A percentile compares a stretch with the other conserved stretches of the same genome.
phyloP scores from a whole-genome alignment of 2,113 vertebrate genomes.

The Zapus hudsonius region DNA sequence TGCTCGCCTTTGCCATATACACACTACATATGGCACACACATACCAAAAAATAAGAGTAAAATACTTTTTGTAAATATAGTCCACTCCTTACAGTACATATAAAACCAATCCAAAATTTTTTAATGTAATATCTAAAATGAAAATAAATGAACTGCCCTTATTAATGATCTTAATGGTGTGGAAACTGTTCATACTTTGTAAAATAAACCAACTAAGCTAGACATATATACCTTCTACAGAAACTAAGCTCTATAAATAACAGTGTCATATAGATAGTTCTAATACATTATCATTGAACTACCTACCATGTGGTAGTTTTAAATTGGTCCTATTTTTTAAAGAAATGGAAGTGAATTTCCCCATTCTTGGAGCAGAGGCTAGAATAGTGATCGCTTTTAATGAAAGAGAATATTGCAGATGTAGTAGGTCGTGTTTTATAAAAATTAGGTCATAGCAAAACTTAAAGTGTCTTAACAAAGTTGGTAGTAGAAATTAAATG shows the following conservation, averaged over 20 bases:
- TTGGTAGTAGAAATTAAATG: not conserved
- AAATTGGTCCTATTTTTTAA: not conserved
- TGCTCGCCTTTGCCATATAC: too few species aligned
- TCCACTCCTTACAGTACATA: not conserved
- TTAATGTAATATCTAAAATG: slow-evolving; percentile 25
- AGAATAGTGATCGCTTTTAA: not conserved
- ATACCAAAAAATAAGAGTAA: slow-evolving; percentile 13
- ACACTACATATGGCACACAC: too few species aligned
- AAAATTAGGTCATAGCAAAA: not conserved
- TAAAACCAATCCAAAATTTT: not conserved
- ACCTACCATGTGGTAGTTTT: not conserved
- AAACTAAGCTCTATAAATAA: not conserved
- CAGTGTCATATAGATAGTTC: not conserved
- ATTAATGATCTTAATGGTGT: not conserved
- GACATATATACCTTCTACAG: not conserved
- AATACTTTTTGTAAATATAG: not conserved
- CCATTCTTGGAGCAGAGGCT: not conserved
- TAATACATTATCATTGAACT: not conserved
- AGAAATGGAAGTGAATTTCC: not conserved
- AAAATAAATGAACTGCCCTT: not conserved
- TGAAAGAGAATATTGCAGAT: not conserved
- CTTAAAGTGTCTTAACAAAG: not conserved
- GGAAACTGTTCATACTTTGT: not conserved
- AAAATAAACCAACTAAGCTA: not conserved
- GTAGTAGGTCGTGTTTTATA: not conserved